These are phyloP conservation scores for Calameuta filiformis DNA, from an alignment of 2,888 invertebrate species.

Conservation along the genomic window DNA sequence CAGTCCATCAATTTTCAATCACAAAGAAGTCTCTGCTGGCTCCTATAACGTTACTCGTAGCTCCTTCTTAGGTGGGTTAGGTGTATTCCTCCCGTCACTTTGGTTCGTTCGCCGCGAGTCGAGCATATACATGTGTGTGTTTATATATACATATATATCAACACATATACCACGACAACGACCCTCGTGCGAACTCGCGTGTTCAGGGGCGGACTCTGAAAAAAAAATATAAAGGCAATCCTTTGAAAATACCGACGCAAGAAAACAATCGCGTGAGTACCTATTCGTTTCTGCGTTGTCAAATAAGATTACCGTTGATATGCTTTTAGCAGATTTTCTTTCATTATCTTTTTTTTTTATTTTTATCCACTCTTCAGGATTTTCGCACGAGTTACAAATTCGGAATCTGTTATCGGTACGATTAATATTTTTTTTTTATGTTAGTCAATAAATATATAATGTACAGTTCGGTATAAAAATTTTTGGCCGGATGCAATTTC, in stretches of 20 bases:
- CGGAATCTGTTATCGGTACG: not conserved
- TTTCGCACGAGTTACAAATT: not conserved
- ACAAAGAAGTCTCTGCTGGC: conserved; percentile 49
- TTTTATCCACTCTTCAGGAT: not conserved
- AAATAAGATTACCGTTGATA: not conserved
- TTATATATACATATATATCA: not conserved
- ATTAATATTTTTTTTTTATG: not conserved
- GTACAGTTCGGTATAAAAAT: not conserved
- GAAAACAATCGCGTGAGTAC: conserved; percentile 4
- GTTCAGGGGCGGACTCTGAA: not conserved
- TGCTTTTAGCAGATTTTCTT: not conserved
- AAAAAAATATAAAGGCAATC: conserved; percentile 4
- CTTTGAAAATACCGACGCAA: not conserved
- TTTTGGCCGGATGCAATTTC: not conserved
- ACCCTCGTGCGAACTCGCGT: not conserved
- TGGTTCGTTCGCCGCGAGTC: not conserved
- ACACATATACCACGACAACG: not conserved
- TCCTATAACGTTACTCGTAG: conserved; percentile 24
- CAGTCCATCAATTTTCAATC: conserved; percentile 65
- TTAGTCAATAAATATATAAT: not conserved
- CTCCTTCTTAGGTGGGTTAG: conserved; percentile 24
- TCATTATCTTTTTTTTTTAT: not conserved
- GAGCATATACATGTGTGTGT: not conserved
- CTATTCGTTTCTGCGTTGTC: conserved; percentile 1
- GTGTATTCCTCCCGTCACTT: not conserved